Base-by-base conservation (phyloP, 2,888 invertebrate species). In the Seira sanloemensis region DNA sequence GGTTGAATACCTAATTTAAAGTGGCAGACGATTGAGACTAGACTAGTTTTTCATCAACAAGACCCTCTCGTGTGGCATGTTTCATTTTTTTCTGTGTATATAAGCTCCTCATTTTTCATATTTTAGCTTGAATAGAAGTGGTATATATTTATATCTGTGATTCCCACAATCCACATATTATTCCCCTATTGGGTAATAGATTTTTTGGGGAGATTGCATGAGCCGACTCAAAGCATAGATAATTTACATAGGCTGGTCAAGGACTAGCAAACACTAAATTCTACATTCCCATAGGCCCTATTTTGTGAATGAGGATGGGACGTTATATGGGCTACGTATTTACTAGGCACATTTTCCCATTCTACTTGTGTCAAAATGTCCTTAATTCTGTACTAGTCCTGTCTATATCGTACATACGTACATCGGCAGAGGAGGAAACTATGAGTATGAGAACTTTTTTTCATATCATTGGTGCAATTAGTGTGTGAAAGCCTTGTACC, bases 401-500 rank as follows among this genome's bases (percentile, higher is more conserved):
- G 7, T 58, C 9, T 58, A 18, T 12, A 9, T 58, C 2, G 58
- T 58, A 12, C n/a, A 58, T 58, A 58, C n/a, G 18, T 4, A 5
- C 2, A 4, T 9, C 58, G n/a, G 18, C n/a, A 4, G 58, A 58
- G 2, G 18, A n/a, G n/a, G n/a, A 58, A 58, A 58, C n/a, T 5
- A 4, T 5, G 4, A 16, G 58, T 18, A 58, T 58, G 58, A 58
- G 58, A n/a, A 9, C 18, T n/a, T 18, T 58, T 58, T 58, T 9
- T n/a, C 2, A 16, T 58, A 7, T 16, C 16, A 16, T 58, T n/a
- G 58, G n/a, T 58, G 58, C 58, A 58, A 58, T 58, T 58, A 58
- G 58, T 58, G 7, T 58, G 37, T 37, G 37, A n/a, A 58, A 58
- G 18, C 58, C 58, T 58, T 58, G 58, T 58, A 18, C 58, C 58